phyloP scores from a whole-genome alignment of 2,113 vertebrate genomes.

The Chitala chitala region DNA sequence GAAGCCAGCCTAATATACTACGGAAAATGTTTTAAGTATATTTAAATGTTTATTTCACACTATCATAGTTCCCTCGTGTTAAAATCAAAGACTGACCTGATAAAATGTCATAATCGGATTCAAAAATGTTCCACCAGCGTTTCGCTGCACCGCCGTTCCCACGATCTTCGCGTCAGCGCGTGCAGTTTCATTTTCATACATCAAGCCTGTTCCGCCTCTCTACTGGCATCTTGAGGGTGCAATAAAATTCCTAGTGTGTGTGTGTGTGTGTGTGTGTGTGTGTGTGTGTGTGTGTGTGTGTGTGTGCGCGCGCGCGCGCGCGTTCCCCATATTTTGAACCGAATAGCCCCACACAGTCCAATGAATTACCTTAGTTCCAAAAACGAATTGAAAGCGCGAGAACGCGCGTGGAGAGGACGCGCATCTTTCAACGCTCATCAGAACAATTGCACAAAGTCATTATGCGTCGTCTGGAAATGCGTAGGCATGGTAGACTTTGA shows the following conservation, averaged over 20 bases:
- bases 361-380: not conserved
- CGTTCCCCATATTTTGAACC: no score
- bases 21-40: not conserved
- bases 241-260: no score
- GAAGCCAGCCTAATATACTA: not conserved
- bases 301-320: no score
- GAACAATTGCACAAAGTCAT: not conserved
- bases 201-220: not conserved
- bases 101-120: not conserved
- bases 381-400: not conserved
- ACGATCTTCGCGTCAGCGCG: not conserved
- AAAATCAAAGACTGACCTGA: not conserved
- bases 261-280: no score
- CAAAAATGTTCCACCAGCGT: not conserved
- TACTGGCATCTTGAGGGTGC: not conserved
- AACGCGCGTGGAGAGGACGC: not conserved
- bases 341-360: not conserved
- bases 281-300: no score
- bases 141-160: not conserved
- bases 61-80: not conserved
- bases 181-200: not conserved
- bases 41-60: not conserved
- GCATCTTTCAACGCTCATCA: not conserved
- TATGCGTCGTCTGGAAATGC: not conserved
- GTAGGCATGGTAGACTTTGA: not conserved